Evolutionary conservation across 2,797 vertebrate genomes (phyloP).

Genomic region (Taeniopygia guttata): DNA sequence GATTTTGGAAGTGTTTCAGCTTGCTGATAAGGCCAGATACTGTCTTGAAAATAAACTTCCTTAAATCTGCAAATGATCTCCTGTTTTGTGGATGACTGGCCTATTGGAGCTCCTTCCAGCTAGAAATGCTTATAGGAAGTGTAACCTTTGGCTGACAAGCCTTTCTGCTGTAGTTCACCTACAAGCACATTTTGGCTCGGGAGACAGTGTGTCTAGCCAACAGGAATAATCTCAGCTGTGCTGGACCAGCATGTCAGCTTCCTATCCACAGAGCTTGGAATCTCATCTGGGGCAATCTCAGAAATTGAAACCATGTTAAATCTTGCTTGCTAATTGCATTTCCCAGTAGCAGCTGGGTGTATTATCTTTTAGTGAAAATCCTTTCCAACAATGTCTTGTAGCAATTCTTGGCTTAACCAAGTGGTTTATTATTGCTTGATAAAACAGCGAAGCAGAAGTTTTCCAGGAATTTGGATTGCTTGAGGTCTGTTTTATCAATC

Average conservation of each 20-base stretch:
- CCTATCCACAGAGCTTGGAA: slow-evolving; percentile 5
- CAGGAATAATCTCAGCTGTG: slow-evolving; percentile 14
- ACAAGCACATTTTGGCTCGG: slow-evolving; percentile 50
- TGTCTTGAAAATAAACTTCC: slow-evolving; percentile 19
- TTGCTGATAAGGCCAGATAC: slow-evolving; percentile 12
- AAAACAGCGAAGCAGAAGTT: neutral
- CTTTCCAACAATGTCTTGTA: slow-evolving; percentile 2
- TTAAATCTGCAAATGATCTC: neutral
- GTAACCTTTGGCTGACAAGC: slow-evolving; percentile 52
- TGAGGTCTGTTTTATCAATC: neutral
- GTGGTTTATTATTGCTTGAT: neutral
- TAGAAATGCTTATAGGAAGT: slow-evolving; percentile 39
- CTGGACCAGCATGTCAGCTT: slow-evolving; percentile 31
- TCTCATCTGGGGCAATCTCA: neutral
- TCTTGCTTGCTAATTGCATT: slow-evolving; percentile 11
- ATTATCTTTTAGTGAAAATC: slow-evolving; percentile 15
- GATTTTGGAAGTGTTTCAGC: neutral
- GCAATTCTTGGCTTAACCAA: neutral
- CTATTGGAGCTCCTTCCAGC: neutral
- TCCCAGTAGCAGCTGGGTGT: slow-evolving; percentile 29
- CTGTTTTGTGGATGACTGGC: neutral
- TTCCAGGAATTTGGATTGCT: slow-evolving; percentile 27
- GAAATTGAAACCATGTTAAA: slow-evolving; percentile 20
- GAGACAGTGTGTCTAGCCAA: slow-evolving; percentile 43
- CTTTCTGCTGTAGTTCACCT: slow-evolving; percentile 36